Evolutionary conservation across 2,888 invertebrate genomes (phyloP), one percentile per base, ranked within the genome.

Genomic region (Mimas tiliae): DNA sequence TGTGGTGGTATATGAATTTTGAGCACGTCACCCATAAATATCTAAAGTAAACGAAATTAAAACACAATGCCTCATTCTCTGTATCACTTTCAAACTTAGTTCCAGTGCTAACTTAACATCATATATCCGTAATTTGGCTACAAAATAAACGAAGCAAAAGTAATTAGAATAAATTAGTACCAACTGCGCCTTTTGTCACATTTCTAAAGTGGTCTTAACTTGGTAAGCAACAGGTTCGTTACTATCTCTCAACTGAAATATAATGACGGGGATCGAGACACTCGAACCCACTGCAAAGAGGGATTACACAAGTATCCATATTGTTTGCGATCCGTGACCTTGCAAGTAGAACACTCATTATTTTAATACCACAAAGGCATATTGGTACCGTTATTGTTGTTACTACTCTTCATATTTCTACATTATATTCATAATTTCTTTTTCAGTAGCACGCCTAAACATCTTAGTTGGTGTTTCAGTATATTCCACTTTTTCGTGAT

Each of bases 291-390:
- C 77, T 74, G 76, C 76, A 73, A 75, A 79, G 76, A 70, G 73
- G 78, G 81, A 84, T 84, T 82, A 83, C 76, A 76, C 66, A 73
- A 76, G 78, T 78, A 82, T 80, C 72, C 79, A 72, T 75, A 68
- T 79, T 85, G 86, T 88, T 84, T 85, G 84, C 74, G 67, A 70
- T 71, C 72, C 86, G 86, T 86, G 85, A 81, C 83, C 82, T 84
- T 83, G 78, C 86, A 86, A 80, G 74, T 69, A 66, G 72, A 73
- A 68, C 65, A 67, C 76, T 83, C 76, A 83, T 84, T 85, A 84
- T 79, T 81, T 74, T 78, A 79, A 80, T 75, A 50, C 62, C 62
- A 45, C 62, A 62, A 62, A 51, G 51, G 51, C 51, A 62, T 51
- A 65, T 62, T 62, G 62, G 42, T 62, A 45, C 33, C 27, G 45